phyloP scores from a whole-genome alignment of 2,113 vertebrate genomes.

The Oreochromis spilurus region DNA sequence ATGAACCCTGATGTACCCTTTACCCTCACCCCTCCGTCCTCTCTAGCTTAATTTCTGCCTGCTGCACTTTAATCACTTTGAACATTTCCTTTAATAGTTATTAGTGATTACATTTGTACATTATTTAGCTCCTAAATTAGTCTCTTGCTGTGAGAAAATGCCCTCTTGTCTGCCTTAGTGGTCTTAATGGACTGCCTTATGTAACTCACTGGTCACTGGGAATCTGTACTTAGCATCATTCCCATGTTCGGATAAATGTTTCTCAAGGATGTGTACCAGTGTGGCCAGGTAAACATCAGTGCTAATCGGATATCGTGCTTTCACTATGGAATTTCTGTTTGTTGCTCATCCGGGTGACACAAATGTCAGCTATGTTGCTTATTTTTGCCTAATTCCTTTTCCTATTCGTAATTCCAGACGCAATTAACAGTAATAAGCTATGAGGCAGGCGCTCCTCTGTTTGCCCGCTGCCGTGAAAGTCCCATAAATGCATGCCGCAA shows the following conservation, averaged over 20 bases:
- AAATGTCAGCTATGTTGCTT: neutral
- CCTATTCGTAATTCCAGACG: neutral
- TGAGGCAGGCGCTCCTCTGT: neutral
- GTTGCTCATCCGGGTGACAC: neutral
- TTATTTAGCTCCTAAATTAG: slow-evolving; percentile 31
- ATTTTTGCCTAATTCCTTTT: neutral
- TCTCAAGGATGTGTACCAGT: neutral
- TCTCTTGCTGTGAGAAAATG: slow-evolving; percentile 46
- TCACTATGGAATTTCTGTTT: neutral
- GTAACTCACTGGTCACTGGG: slow-evolving; percentile 38
- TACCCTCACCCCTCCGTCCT: neutral
- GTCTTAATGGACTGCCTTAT: slow-evolving; percentile 14
- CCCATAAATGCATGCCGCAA: neutral
- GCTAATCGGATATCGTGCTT: neutral
- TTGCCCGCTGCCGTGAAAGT: neutral
- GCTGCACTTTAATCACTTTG: neutral
- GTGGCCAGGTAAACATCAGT: slow-evolving; percentile 36
- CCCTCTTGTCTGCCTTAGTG: slow-evolving; percentile 14
- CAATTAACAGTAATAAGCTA: neutral
- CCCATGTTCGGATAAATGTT: slow-evolving; percentile 39
- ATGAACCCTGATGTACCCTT: neutral
- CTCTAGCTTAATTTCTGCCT: neutral
- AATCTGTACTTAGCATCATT: slow-evolving; percentile 45
- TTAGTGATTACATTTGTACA: slow-evolving; percentile 10
- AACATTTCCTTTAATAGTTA: neutral